These are phyloP conservation scores for Oplegnathus fasciatus DNA, from an alignment of 2,113 vertebrate genomes.

Conservation along the genomic window DNA sequence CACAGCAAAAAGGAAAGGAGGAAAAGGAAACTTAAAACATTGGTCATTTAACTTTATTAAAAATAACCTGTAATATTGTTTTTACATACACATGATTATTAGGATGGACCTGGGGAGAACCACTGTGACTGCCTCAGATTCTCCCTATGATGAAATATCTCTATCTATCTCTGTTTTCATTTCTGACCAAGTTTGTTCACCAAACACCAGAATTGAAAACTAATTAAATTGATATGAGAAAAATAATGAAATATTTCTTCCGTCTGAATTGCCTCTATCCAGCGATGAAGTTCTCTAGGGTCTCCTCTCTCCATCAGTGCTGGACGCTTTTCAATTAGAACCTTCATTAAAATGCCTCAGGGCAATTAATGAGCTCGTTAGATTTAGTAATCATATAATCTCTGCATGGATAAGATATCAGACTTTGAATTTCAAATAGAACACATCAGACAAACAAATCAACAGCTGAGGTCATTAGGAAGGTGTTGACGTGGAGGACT, in stretches of 20 bases:
- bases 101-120: neutral
- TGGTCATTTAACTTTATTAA: neutral
- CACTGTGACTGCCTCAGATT: neutral
- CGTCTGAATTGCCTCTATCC: slow-evolving; percentile 10
- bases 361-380: slow-evolving; percentile 70
- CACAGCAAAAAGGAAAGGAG: neutral
- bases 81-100: neutral
- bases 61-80: neutral
- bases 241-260: slow-evolving; percentile 44
- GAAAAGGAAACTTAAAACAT: neutral
- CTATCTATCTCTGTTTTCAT: slow-evolving; percentile 29
- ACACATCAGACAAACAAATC: slow-evolving; percentile 62
- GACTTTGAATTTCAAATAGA: slow-evolving; percentile 61
- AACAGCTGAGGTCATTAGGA: slow-evolving; percentile 41
- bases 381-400: slow-evolving; percentile 68
- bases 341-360: slow-evolving; percentile 69
- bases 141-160: neutral
- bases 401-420: slow-evolving; percentile 42
- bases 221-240: slow-evolving; percentile 42
- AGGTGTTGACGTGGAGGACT: neutral
- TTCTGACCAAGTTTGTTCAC: slow-evolving; percentile 29
- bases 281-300: slow-evolving; percentile 27
- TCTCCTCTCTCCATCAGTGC: slow-evolving; percentile 46
- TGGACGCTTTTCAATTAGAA: slow-evolving; percentile 69
- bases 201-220: slow-evolving; percentile 45